These are phyloP conservation scores for Quiscalus mexicanus DNA, from an alignment of 2,113 vertebrate genomes.

Conservation along the genomic window DNA sequence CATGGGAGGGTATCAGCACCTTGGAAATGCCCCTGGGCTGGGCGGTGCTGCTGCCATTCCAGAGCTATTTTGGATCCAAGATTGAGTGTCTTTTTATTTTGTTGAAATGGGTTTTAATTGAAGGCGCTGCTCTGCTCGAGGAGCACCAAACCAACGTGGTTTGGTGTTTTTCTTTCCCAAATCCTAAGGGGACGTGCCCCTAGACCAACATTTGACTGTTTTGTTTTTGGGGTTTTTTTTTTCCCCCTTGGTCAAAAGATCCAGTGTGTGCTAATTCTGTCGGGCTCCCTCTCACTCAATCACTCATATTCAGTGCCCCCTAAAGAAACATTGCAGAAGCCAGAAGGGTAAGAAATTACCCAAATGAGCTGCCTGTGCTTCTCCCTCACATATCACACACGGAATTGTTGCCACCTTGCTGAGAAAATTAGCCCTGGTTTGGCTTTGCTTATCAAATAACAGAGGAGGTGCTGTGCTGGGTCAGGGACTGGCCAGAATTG, in stretches of 20 bases:
- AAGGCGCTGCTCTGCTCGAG: conserved; percentile 56
- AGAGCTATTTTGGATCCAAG: conserved; percentile 21
- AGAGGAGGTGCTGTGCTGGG: neutral
- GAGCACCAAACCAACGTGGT: conserved; percentile 52
- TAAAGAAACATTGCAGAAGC: conserved; percentile 71
- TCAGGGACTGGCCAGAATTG: neutral
- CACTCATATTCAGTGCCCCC: conserved; percentile 68
- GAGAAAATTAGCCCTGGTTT: conserved; percentile 59
- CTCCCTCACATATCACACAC: conserved; percentile 35
- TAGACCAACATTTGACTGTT: conserved; percentile 61
- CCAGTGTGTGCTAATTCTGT: conserved; percentile 75
- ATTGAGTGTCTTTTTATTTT: conserved; percentile 56
- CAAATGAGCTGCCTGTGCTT: conserved; percentile 63
- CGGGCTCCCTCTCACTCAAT: conserved; percentile 65
- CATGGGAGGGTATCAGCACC: neutral
- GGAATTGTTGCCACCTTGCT: conserved; percentile 64
- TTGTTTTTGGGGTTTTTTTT: neutral
- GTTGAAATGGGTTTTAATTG: conserved; percentile 61
- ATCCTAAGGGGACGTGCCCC: conserved; percentile 62
- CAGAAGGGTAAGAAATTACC: conserved; percentile 66
- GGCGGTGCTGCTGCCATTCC: conserved; percentile 18
- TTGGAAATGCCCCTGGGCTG: conserved; percentile 37
- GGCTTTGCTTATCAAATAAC: conserved; percentile 19
- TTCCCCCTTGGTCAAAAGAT: conserved; percentile 69
- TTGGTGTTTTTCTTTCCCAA: conserved; percentile 75